These are phyloP conservation scores for Lophotis ruficrista DNA, from an alignment of 2,113 vertebrate species.

Conservation along the genomic window DNA sequence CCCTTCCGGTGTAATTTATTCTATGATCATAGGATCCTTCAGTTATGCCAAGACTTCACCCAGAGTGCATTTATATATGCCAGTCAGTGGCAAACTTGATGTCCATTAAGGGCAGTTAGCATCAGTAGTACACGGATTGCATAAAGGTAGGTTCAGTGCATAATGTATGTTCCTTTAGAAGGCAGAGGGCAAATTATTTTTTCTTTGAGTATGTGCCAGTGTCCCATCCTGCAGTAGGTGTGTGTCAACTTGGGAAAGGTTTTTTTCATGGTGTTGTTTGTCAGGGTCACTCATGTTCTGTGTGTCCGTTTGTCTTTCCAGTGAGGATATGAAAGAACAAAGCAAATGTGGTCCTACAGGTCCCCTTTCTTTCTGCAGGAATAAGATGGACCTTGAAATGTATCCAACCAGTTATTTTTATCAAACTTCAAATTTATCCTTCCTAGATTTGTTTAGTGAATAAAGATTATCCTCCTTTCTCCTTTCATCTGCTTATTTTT, in stretches of 20 bases:
- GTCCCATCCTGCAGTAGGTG: not conserved
- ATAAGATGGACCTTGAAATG: not conserved
- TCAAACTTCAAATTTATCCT: not conserved
- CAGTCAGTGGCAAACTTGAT: not conserved
- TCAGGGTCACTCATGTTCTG: not conserved
- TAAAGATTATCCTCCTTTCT: not conserved
- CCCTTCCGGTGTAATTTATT: not conserved
- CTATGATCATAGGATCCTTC: not conserved
- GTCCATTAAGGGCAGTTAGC: not conserved
- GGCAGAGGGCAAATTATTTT: not conserved
- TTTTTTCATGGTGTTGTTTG: not conserved
- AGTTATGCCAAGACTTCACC: not conserved
- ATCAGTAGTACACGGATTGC: not conserved
- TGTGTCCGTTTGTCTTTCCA: not conserved
- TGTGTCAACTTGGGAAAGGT: not conserved
- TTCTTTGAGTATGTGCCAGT: not conserved
- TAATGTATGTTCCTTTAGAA: not conserved
- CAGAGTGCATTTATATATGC: not conserved
- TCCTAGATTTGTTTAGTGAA: not conserved
- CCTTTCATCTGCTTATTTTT: not conserved
- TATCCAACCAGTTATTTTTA: not conserved
- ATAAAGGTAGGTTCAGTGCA: not conserved
- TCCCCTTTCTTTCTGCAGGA: not conserved
- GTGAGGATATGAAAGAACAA: not conserved
- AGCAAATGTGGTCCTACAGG: not conserved